Percentiles rank a stretch among this genome's conserved stretches.
phyloP scores from a whole-genome alignment of 1,140 invertebrate species.

The Matsumurasca onukii region DNA sequence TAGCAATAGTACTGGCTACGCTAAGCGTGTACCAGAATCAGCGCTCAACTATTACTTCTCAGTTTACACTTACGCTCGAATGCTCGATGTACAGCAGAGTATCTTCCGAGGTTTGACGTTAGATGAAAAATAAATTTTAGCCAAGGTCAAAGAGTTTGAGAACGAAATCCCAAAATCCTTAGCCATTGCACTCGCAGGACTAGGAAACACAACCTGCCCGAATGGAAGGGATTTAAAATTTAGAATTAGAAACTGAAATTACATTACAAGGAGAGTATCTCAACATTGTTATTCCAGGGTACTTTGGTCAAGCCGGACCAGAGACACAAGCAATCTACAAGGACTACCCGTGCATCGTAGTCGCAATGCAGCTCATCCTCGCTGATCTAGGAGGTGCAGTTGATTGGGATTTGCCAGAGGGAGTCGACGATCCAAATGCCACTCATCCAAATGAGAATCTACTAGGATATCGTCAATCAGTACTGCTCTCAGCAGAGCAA shows the following conservation, averaged over 20 bases:
- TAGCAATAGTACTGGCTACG: not conserved
- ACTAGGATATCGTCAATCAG: not conserved
- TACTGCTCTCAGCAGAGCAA: not conserved
- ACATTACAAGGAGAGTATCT: not conserved
- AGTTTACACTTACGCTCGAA: not conserved
- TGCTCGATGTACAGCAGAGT: not conserved
- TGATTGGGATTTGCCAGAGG: not conserved
- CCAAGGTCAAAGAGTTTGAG: not conserved
- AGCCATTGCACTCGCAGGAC: not conserved
- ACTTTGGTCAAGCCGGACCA: not conserved
- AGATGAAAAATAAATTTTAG: not conserved
- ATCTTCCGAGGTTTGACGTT: not conserved
- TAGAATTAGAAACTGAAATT: too few relatives aligned
- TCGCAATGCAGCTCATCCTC: not conserved
- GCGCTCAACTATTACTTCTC: not conserved
- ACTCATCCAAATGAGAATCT: not conserved
- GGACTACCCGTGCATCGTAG: not conserved
- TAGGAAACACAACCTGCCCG: too few relatives aligned
- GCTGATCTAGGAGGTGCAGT: not conserved
- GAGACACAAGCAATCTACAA: not conserved
- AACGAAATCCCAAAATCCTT: not conserved
- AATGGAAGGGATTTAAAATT: too few relatives aligned
- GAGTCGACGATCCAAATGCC: not conserved
- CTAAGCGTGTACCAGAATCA: conserved; percentile 1
- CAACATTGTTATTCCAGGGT: not conserved